Conservation (phyloP, 92 coral and sea anemone species). For the Bergia sp. region DNA sequence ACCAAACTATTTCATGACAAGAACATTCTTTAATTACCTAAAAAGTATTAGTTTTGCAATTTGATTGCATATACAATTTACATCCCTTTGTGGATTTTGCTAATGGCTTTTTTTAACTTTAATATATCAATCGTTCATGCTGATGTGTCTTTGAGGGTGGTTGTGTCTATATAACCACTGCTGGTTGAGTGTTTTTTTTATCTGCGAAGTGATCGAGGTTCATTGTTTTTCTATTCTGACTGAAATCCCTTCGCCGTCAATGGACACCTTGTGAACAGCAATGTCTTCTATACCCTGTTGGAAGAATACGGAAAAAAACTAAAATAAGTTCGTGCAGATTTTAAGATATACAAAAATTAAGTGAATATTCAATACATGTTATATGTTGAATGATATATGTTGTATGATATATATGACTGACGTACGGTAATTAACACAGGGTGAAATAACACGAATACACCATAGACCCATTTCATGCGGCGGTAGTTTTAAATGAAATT, state of each 20-base stretch:
- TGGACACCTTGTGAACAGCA: conserved; percentile 68
- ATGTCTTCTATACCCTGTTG: conserved; percentile 68
- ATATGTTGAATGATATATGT: too few relatives aligned
- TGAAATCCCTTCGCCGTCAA: conserved; percentile 80
- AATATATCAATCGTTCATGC: background rate
- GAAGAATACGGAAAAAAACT: background rate
- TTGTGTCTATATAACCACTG: conserved; percentile 2
- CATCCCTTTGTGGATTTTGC: too few relatives aligned
- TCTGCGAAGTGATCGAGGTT: background rate
- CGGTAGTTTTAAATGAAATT: too few relatives aligned
- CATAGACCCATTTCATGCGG: too few relatives aligned
- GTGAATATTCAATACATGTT: too few relatives aligned
- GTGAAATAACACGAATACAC: too few relatives aligned
- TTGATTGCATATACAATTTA: background rate
- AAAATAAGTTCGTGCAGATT: background rate
- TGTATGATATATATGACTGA: too few relatives aligned
- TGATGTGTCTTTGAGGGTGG: background rate
- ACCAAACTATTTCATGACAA: too few relatives aligned
- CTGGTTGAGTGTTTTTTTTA: background rate
- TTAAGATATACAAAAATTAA: too few relatives aligned
- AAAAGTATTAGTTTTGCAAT: background rate
- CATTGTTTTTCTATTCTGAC: conserved; percentile 57
- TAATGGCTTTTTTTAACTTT: too few relatives aligned
- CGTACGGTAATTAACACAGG: too few relatives aligned
- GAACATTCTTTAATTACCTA: too few relatives aligned